Percentiles rank a stretch among this genome's conserved stretches.
phyloP scores from a whole-genome alignment of 2,113 vertebrate species.

The Promerops cafer region DNA sequence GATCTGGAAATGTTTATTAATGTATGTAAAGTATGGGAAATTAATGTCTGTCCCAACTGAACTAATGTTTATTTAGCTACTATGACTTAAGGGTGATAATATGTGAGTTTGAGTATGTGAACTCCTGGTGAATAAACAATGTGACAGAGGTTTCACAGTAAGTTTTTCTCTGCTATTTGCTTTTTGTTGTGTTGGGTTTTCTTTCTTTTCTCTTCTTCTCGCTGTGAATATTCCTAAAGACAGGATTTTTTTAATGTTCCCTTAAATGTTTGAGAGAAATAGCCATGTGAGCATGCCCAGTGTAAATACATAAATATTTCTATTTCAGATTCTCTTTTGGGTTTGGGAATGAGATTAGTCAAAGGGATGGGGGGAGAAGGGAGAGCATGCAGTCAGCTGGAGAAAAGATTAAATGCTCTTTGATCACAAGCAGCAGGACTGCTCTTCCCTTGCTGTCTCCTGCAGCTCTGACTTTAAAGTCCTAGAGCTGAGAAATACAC shows the following conservation, averaged over 20 bases:
- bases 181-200: background rate
- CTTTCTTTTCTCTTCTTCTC: background rate
- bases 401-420: conserved; percentile 31
- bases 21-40: background rate
- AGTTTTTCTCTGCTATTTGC: background rate
- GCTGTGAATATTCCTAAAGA: background rate
- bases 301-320: conserved; percentile 24
- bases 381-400: background rate
- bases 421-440: conserved; percentile 34
- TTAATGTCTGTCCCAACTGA: background rate
- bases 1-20: background rate
- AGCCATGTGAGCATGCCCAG: background rate
- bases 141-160: background rate
- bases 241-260: background rate
- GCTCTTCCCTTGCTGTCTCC: background rate
- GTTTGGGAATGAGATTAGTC: conserved; percentile 32
- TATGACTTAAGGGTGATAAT: background rate
- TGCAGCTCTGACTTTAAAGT: background rate
- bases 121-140: background rate
- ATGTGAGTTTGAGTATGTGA: background rate
- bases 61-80: background rate
- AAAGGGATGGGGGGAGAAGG: background rate
- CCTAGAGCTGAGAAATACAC: background rate
- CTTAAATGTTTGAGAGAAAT: background rate
- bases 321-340: conserved; percentile 20